These are phyloP conservation scores for Aurelia aurita complex sp. Pacific DNA, from an alignment of 30 jellyfish, hydroid and myxozoan species.

Conservation along the genomic window DNA sequence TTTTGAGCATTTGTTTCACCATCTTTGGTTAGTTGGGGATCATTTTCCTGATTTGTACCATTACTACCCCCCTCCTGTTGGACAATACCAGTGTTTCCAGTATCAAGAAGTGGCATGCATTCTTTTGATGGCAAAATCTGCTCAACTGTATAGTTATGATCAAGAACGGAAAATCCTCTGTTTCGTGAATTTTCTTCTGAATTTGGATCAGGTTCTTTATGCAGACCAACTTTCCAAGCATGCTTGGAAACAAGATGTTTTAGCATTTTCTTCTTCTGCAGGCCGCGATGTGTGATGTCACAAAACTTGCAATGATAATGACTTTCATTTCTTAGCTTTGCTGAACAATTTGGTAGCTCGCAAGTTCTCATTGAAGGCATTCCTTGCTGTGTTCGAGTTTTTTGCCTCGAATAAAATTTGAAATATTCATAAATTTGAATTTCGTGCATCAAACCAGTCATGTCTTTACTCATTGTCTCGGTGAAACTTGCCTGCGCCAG, in stretches of 20 bases:
- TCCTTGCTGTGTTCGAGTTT: neutral
- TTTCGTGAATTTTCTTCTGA: conserved; percentile 6
- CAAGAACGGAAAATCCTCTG: conserved; percentile 24
- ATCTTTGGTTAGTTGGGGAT: neutral
- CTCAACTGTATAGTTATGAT: conserved; percentile 10
- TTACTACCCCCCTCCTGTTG: neutral
- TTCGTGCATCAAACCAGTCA: neutral
- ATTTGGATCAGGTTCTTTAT: neutral
- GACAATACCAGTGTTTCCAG: neutral
- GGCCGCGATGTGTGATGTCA: conserved; percentile 13
- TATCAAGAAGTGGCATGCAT: neutral
- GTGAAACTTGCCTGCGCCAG: too few species aligned
- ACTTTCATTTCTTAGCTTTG: conserved; percentile 16
- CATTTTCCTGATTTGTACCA: neutral
- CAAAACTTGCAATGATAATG: conserved; percentile 36
- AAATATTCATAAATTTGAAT: conserved; percentile 5
- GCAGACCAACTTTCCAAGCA: neutral
- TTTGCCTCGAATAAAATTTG: conserved; percentile 2
- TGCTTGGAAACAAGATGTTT: conserved; percentile 5
- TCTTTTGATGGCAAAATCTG: neutral
- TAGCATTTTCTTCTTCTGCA: neutral
- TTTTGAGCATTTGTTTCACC: neutral
- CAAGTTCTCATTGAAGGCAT: conserved; percentile 2
- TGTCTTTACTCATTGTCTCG: too few species aligned
- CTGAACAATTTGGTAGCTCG: conserved; percentile 2